These are phyloP conservation scores for Idaea straminata DNA, from an alignment of 2,888 invertebrate genomes.

Conservation along the genomic window DNA sequence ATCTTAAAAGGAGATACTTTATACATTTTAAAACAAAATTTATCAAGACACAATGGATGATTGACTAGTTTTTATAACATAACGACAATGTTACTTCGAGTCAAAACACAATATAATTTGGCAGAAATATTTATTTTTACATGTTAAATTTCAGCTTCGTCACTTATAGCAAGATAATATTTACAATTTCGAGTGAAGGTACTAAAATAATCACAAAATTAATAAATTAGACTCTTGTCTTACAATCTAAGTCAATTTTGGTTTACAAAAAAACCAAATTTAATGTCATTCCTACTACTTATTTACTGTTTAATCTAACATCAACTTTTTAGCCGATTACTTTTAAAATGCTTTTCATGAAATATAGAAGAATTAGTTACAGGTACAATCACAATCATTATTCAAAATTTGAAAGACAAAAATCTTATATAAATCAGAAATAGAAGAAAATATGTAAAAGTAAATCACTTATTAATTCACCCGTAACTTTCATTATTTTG, in stretches of 20 bases:
- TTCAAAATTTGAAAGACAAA: slow-evolving; percentile 4
- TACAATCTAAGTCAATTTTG: slow-evolving; percentile 66
- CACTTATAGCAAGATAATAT: slow-evolving; percentile 69
- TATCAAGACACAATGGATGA: slow-evolving; percentile 37
- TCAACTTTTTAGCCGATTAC: slow-evolving; percentile 55
- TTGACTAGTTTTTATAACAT: slow-evolving; percentile 28
- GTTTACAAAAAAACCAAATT: slow-evolving; percentile 59
- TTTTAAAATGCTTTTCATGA: slow-evolving; percentile 43
- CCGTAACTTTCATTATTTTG: slow-evolving; percentile 54
- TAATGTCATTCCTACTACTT: slow-evolving; percentile 50
- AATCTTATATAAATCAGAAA: background rate
- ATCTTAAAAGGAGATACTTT: slow-evolving; percentile 30
- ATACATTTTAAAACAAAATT: slow-evolving; percentile 35
- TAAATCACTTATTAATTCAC: slow-evolving; percentile 34
- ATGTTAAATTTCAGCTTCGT: slow-evolving; percentile 74
- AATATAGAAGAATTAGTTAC: slow-evolving; percentile 27
- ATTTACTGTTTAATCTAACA: slow-evolving; percentile 58
- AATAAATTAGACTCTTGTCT: slow-evolving; percentile 70
- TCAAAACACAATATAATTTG: slow-evolving; percentile 66
- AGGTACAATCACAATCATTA: slow-evolving; percentile 15
- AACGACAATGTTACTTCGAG: slow-evolving; percentile 26
- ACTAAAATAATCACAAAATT: slow-evolving; percentile 69
- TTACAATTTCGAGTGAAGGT: slow-evolving; percentile 73
- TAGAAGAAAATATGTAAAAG: slow-evolving; percentile 8
- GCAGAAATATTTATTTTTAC: slow-evolving; percentile 80